Conservation (phyloP, 2,888 invertebrate genomes). For the Chymomyza procnemis region DNA sequence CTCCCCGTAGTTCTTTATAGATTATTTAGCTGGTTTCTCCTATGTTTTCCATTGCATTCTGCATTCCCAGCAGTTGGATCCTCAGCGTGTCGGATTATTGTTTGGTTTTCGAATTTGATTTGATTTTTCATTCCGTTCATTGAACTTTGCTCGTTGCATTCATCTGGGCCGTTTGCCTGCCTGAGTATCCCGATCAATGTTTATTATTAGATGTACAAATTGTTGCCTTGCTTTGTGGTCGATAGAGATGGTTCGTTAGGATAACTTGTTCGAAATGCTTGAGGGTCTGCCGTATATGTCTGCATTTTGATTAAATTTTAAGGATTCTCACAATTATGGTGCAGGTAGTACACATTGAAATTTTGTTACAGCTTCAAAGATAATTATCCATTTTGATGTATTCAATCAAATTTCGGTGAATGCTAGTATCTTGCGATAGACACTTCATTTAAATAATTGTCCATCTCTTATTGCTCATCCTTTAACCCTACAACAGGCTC, state of each 20-base stretch:
- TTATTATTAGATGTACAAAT: not conserved
- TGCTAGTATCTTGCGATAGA: no score
- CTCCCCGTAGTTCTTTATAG: not conserved
- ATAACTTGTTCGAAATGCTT: not conserved
- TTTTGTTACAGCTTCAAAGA: no score
- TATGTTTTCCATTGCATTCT: not conserved
- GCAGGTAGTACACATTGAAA: no score
- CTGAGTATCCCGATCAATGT: not conserved
- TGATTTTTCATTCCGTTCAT: slow-evolving; percentile 1
- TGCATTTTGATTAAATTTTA: no score
- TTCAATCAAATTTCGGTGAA: no score
- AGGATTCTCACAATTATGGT: no score
- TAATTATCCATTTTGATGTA: no score
- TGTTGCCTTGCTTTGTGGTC: not conserved
- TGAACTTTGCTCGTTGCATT: not conserved
- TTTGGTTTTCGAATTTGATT: not conserved
- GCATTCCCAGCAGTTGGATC: not conserved
- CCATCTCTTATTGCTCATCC: no score
- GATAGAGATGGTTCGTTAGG: not conserved
- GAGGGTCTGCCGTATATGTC: no score
- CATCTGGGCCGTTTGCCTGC: not conserved
- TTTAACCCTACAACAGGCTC: no score
- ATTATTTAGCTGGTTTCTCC: not conserved
- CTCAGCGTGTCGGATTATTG: not conserved
- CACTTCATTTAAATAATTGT: no score